Evolutionary conservation across 2,113 vertebrate genomes (phyloP), one percentile per base, ranked within the genome.

Genomic region (Gymnarchus niloticus): DNA sequence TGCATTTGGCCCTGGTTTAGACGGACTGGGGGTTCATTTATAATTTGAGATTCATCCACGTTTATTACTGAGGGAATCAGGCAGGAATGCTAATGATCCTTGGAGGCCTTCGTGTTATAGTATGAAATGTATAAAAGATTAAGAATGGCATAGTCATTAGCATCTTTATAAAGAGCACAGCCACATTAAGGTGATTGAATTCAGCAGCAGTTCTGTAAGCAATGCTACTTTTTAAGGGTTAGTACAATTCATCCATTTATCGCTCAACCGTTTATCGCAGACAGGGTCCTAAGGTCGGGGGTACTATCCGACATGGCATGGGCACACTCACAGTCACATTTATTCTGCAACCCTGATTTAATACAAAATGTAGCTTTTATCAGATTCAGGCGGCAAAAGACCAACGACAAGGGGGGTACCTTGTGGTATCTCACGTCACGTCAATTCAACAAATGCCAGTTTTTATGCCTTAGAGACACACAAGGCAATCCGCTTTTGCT

Each of bases 11-110:
- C 21, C 37, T 7, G 9, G 56, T 44, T 65, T 33, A 65, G 83
- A 51, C 85, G 1, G 85, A 49, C 77, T 82, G 85, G 85, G 85
- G 81, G 85, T 86, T 52, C 77, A 65, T 44, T 56, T 86, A 56
- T 57, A 81, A 56, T 33, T 56, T 25, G 23, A 49, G 83, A 84
- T 23, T 49, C 44, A 48, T 46, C 76, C 76, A 78, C 44, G 44
- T 78, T 78, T 44, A 48, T 78, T 78, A 61, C 46, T 51, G 83
- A 1, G 57, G 41, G 65, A 84, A 65, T 57, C 37, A 14, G 44
- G 56, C 57, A 48, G n/a, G 44, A 25, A 57, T 48, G 6, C 83
- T n/a, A 59, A 33, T 56, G 23, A 49, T 69, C 37, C 46, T 12
- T 59, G 37, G 37, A 83, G 56, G 56, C 82, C 57, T 59, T 57